A percentile compares a stretch with the other conserved stretches of the same genome.
phyloP scores from a whole-genome alignment of 2,113 vertebrate genomes.

The Burhinus oedicnemus region DNA sequence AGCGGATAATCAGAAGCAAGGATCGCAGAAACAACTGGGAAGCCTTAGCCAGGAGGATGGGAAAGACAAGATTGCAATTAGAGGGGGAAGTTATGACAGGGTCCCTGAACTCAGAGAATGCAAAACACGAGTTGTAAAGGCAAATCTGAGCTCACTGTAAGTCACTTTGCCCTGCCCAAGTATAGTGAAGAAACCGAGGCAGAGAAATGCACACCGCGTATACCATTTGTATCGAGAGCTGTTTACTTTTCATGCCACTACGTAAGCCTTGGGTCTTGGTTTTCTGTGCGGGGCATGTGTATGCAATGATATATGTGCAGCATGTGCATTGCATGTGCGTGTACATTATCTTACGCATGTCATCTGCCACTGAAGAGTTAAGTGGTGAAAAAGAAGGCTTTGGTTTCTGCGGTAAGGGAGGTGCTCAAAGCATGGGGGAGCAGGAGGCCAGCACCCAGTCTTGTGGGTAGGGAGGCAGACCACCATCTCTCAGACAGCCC shows the following conservation, averaged over 20 bases:
- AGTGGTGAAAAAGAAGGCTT: background rate
- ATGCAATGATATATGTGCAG: background rate
- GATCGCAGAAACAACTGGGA: background rate
- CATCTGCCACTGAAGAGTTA: background rate
- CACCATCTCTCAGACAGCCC: background rate
- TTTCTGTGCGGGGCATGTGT: background rate
- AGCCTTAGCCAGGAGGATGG: background rate
- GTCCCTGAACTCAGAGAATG: background rate
- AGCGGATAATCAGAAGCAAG: background rate
- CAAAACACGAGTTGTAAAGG: background rate
- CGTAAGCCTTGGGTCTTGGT: background rate
- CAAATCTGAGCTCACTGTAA: background rate
- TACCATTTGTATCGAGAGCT: background rate
- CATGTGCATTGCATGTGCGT: accelerated
- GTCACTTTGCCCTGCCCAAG: background rate
- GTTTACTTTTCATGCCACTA: background rate
- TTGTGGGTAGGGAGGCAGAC: background rate
- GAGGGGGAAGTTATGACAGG: background rate
- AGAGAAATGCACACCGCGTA: background rate
- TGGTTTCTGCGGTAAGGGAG: background rate
- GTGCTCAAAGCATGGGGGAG: background rate
- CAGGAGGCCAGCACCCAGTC: background rate
- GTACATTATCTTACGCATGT: accelerated
- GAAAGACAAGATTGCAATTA: background rate
- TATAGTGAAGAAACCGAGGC: background rate